Evolutionary conservation across 2,113 vertebrate species (phyloP).

Genomic region (Phycodurus eques): DNA sequence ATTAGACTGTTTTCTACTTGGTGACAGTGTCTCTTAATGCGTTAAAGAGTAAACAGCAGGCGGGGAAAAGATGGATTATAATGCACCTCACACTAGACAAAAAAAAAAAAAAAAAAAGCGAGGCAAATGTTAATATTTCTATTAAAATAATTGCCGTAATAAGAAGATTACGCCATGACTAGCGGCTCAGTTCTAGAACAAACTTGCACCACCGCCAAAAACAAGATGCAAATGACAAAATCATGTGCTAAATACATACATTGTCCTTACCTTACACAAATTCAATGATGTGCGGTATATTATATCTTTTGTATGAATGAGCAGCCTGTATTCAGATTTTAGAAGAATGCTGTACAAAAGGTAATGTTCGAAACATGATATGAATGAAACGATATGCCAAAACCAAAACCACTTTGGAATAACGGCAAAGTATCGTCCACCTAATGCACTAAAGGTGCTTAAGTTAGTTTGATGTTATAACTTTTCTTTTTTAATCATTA

Average conservation of each 20-base stretch:
- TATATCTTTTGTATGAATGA: not conserved
- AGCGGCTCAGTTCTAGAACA: not conserved
- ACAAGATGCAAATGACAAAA: not conserved
- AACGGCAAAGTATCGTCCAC: too few relatives aligned
- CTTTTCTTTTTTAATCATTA: too few relatives aligned
- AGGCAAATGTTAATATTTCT: not conserved
- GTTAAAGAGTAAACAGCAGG: conserved; percentile 1
- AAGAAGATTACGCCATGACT: not conserved
- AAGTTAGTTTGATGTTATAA: too few relatives aligned
- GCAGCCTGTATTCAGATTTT: not conserved
- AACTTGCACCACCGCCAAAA: not conserved
- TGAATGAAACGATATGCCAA: too few relatives aligned
- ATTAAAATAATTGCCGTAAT: not conserved
- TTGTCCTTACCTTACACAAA: not conserved
- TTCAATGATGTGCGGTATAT: not conserved
- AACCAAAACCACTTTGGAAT: not conserved
- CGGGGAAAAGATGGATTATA: conserved; percentile 1
- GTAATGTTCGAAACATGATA: too few relatives aligned
- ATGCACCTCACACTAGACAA: not conserved
- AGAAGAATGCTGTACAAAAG: not conserved
- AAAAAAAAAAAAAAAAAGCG: not conserved
- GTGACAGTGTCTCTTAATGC: not conserved
- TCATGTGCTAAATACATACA: not conserved
- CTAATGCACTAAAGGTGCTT: too few relatives aligned
- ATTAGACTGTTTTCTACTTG: not conserved